Percentiles rank a stretch among this genome's conserved stretches.
Evolutionary conservation across 2,113 vertebrate species (phyloP).

Genomic region (Hyaena hyaena): DNA sequence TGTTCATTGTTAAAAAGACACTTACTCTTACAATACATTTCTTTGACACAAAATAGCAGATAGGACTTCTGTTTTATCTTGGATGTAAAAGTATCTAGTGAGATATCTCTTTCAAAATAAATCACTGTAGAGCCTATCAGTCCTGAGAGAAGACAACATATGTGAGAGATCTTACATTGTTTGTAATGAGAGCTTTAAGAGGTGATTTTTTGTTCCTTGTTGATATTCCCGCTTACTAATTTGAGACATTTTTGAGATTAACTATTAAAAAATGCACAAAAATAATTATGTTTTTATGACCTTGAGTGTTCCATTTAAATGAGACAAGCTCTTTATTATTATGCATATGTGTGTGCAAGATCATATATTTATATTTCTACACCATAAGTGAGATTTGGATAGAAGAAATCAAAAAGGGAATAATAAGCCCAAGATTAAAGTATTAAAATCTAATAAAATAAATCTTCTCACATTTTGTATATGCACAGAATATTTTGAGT

Average conservation of each 20-base stretch:
- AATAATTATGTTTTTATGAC: conserved; percentile 32
- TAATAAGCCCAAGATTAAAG: conserved; percentile 20
- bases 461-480: conserved; percentile 4
- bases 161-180: not conserved
- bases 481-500: conserved; percentile 14
- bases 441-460: conserved; percentile 46
- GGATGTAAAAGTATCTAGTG: not conserved
- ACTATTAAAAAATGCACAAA: not conserved
- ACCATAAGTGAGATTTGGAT: not conserved
- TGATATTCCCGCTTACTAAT: not conserved
- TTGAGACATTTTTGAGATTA: not conserved
- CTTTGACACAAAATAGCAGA: not conserved
- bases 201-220: not conserved
- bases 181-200: not conserved
- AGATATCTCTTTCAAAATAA: not conserved
- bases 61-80: not conserved
- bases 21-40: not conserved
- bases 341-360: not conserved
- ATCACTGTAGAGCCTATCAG: not conserved
- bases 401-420: not conserved
- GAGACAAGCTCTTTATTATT: not conserved
- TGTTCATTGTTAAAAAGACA: conserved; percentile 26
- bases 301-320: not conserved
- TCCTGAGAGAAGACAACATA: not conserved
- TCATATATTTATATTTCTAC: not conserved